Evolutionary conservation across 2,888 invertebrate genomes (phyloP).

Genomic region (Xestoiulus laeticollis): DNA sequence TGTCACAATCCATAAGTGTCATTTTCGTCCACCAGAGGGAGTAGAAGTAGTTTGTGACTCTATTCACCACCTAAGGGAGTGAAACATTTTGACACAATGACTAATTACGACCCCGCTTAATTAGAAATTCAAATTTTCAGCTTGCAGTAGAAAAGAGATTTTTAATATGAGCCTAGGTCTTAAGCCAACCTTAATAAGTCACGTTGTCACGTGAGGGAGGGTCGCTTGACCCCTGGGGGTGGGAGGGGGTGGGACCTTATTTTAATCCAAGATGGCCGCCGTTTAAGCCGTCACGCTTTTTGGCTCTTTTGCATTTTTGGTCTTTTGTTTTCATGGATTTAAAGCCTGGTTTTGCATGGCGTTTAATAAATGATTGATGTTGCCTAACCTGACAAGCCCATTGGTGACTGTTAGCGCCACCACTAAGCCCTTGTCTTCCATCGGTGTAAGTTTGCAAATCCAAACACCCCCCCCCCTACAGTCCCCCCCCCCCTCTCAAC

Average conservation of each 20-base stretch:
- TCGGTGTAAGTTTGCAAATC: not conserved
- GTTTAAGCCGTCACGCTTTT: not conserved
- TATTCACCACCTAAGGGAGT: not conserved
- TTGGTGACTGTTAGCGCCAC: conserved; percentile 20
- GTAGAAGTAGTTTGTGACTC: no score
- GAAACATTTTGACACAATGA: conserved; percentile 8
- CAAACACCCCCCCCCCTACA: not conserved
- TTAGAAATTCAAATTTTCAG: conserved; percentile 36
- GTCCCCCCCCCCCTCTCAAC: no score
- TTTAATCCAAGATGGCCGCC: conserved; percentile 8
- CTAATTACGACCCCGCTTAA: conserved; percentile 16
- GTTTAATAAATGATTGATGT: conserved; percentile 37
- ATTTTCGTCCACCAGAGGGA: not conserved
- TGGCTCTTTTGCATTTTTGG: conserved; percentile 9
- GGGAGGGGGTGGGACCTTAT: not conserved
- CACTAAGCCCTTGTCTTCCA: conserved; percentile 27
- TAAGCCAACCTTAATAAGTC: conserved; percentile 8
- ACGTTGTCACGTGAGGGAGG: not conserved
- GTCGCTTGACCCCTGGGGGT: not conserved
- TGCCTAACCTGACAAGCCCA: not conserved
- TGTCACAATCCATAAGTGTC: not conserved
- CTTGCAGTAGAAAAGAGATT: not conserved
- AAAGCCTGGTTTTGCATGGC: not conserved
- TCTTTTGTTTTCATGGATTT: not conserved
- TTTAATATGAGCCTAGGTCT: not conserved